These are phyloP conservation scores for Leuctra nigra DNA, from an alignment of 2,888 invertebrate species.

Conservation along the genomic window DNA sequence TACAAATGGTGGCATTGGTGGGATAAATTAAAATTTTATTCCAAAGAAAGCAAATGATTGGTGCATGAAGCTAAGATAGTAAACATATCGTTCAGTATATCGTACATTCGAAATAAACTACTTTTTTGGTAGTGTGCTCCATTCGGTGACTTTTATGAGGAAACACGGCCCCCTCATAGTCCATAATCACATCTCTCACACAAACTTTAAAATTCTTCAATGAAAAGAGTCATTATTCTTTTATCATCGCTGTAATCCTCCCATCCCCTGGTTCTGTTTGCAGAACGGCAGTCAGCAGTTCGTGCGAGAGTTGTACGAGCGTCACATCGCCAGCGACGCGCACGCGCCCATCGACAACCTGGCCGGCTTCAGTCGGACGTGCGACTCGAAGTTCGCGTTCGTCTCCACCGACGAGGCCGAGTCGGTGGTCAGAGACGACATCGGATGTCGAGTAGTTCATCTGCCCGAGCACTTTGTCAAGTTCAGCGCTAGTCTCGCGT, in stretches of 20 bases:
- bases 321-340: constrained; percentile 6
- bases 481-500: constrained; percentile 17
- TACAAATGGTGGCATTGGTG: no score
- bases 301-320: constrained; percentile 1
- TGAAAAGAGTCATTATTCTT: not conserved
- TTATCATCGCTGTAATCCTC: not conserved
- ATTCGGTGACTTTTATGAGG: no score
- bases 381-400: constrained; percentile 16
- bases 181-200: no score
- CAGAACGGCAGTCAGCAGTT: constrained; percentile 3
- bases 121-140: no score
- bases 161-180: no score
- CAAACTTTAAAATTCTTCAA: no score
- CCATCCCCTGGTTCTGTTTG: not conserved
- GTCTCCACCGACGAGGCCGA: constrained; percentile 14
- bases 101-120: no score
- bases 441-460: constrained; percentile 13
- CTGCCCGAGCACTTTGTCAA: constrained; percentile 21
- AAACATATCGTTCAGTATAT: no score
- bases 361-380: constrained; percentile 13
- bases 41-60: no score
- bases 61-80: no score
- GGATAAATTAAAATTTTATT: no score
- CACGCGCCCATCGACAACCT: constrained; percentile 8
- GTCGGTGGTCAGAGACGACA: not conserved